Conservation (phyloP, 2,797 vertebrate species). For the Bovichtus diacanthus region DNA sequence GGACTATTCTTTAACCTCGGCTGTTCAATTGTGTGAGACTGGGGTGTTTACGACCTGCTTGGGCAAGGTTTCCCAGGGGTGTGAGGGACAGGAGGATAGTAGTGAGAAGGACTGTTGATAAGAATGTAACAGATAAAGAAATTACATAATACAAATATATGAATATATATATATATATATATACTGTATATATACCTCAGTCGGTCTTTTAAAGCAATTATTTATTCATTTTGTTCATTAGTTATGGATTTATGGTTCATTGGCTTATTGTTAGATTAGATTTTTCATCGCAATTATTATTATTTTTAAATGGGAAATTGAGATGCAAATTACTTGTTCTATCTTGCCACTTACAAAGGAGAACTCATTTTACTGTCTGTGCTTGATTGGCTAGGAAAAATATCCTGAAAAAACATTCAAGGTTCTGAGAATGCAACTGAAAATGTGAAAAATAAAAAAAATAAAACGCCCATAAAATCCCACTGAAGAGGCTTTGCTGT, state of each 20-base stretch:
- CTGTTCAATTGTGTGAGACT: conserved; percentile 85
- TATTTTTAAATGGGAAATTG: no score
- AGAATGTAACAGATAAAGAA: neutral
- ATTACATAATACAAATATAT: neutral
- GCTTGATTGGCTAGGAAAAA: neutral
- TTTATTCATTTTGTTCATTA: neutral
- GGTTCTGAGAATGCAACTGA: neutral
- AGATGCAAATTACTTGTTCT: neutral
- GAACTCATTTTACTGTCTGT: neutral
- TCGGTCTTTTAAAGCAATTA: neutral
- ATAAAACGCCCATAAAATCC: neutral
- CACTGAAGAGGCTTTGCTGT: conserved; percentile 1
- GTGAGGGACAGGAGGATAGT: conserved; percentile 21
- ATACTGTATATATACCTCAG: no score
- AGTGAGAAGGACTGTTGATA: conserved; percentile 1
- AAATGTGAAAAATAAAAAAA: neutral
- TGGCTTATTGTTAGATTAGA: neutral
- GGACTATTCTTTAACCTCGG: conserved; percentile 86
- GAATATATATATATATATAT: neutral
- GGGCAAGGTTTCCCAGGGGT: conserved; percentile 68
- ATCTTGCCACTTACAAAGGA: neutral
- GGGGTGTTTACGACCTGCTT: conserved; percentile 73
- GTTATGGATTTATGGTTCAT: neutral
- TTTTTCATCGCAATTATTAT: neutral
- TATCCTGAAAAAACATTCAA: neutral